Conservation (phyloP, 1,140 invertebrate genomes). For the Papilio helenus region DNA sequence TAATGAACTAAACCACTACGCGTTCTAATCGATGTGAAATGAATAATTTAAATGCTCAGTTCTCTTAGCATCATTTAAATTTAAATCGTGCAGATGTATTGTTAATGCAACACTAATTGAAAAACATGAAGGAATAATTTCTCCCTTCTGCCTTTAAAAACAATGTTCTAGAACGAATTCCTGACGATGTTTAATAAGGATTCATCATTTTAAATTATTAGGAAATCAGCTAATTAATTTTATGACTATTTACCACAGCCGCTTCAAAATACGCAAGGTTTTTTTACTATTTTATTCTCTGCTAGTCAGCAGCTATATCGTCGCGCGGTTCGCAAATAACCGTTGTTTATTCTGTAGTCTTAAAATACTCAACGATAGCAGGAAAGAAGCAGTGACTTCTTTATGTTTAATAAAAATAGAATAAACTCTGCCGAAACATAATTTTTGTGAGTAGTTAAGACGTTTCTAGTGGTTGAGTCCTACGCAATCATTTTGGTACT, state of each 20-base stretch:
- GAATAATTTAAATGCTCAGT: neutral
- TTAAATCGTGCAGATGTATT: no score
- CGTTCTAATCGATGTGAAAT: neutral
- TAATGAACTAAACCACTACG: neutral
- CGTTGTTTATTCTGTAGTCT: conserved; percentile 14
- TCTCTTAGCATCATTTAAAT: no score
- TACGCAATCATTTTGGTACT: conserved; percentile 6
- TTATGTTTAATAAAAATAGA: conserved; percentile 45
- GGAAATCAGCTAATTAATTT: neutral
- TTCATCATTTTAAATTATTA: no score
- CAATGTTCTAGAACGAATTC: neutral
- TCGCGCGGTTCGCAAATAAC: conserved; percentile 22
- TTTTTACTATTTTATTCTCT: neutral
- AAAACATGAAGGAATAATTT: no score
- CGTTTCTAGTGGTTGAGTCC: conserved; percentile 11
- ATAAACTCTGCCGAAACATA: conserved; percentile 25
- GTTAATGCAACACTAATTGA: no score
- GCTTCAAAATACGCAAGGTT: neutral
- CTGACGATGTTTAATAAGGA: no score
- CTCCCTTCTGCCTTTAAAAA: no score
- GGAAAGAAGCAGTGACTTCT: conserved; percentile 42
- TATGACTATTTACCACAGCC: neutral
- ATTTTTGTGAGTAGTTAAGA: conserved; percentile 24
- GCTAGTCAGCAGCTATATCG: conserved; percentile 7
- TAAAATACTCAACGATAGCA: conserved; percentile 23